Percentiles rank a stretch among this genome's conserved stretches.
Conservation (phyloP, 2,797 vertebrate species). For the Acrossocheilus wenchowensis region DNA sequence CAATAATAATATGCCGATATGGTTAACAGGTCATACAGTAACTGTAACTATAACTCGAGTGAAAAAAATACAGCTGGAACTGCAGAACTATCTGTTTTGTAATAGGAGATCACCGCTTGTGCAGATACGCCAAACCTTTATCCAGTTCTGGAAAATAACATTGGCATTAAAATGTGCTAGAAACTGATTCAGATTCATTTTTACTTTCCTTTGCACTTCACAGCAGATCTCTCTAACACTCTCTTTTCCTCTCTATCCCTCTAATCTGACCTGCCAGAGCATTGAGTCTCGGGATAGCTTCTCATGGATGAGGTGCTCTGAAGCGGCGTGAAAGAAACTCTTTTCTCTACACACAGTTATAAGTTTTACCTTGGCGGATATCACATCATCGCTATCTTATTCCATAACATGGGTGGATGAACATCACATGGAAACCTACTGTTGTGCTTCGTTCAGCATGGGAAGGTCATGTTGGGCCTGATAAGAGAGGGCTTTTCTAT, state of each 20-base stretch:
- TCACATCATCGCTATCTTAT: conserved; percentile 37
- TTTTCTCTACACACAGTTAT: conserved; percentile 37
- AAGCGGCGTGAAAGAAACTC: conserved; percentile 5
- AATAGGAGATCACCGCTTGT: background rate
- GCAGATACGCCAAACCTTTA: conserved; percentile 18
- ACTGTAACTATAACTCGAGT: background rate
- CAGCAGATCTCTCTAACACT: conserved; percentile 18
- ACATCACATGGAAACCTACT: conserved; percentile 36
- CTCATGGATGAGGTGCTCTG: conserved; percentile 38
- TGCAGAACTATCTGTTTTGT: background rate
- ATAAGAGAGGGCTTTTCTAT: conserved; percentile 44
- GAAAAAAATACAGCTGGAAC: conserved; percentile 4
- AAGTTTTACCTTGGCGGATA: conserved; percentile 20
- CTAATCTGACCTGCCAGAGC: conserved; percentile 15
- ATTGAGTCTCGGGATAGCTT: conserved; percentile 26
- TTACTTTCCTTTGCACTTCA: conserved; percentile 1
- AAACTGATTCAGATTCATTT: conserved; percentile 30
- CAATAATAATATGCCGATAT: background rate
- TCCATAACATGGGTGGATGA: conserved; percentile 48
- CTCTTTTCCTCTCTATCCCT: conserved; percentile 3
- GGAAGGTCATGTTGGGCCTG: conserved; percentile 34
- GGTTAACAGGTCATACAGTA: background rate
- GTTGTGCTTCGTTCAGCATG: conserved; percentile 41
- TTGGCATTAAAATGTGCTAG: conserved; percentile 19
- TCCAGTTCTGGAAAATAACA: conserved; percentile 31